These are phyloP conservation scores for Polypedilum pembai DNA, from an alignment of 1,140 invertebrate genomes.

Conservation along the genomic window DNA sequence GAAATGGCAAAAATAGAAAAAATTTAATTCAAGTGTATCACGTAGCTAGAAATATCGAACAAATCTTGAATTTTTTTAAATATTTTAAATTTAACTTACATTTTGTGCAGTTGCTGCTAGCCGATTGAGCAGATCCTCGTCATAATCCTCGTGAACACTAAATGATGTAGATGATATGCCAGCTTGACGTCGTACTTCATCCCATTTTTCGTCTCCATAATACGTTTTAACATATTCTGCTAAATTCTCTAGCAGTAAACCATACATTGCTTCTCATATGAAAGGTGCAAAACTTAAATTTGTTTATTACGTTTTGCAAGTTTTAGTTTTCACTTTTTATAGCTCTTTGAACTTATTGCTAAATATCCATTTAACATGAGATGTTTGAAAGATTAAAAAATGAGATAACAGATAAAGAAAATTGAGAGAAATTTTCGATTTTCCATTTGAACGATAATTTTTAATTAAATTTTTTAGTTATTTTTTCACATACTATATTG, in stretches of 20 bases:
- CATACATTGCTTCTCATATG: slow-evolving; percentile 68
- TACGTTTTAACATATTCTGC: slow-evolving; percentile 79
- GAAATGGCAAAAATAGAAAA: too few species aligned
- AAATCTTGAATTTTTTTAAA: too few species aligned
- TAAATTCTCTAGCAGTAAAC: slow-evolving; percentile 85
- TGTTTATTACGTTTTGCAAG: not conserved
- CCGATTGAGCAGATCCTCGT: slow-evolving; percentile 76
- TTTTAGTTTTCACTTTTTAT: not conserved
- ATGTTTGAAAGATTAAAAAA: not conserved
- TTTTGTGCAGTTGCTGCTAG: slow-evolving; percentile 76
- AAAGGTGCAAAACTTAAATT: not conserved
- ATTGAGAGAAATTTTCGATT: not conserved
- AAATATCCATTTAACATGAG: not conserved
- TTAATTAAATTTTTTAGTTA: too few species aligned
- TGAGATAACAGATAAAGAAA: not conserved
- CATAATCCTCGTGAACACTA: slow-evolving; percentile 86
- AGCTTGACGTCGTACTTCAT: slow-evolving; percentile 70
- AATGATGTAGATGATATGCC: slow-evolving; percentile 79
- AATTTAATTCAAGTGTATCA: too few species aligned
- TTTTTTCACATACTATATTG: too few species aligned
- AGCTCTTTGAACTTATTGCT: not conserved
- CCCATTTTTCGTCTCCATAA: slow-evolving; percentile 90
- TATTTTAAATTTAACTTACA: slow-evolving; percentile 47
- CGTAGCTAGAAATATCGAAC: too few species aligned
- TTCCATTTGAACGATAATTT: too few species aligned